Evolutionary conservation across 1,140 invertebrate species (phyloP), one percentile per base, ranked within the genome.

Genomic region (Muscidifurax raptorellus): DNA sequence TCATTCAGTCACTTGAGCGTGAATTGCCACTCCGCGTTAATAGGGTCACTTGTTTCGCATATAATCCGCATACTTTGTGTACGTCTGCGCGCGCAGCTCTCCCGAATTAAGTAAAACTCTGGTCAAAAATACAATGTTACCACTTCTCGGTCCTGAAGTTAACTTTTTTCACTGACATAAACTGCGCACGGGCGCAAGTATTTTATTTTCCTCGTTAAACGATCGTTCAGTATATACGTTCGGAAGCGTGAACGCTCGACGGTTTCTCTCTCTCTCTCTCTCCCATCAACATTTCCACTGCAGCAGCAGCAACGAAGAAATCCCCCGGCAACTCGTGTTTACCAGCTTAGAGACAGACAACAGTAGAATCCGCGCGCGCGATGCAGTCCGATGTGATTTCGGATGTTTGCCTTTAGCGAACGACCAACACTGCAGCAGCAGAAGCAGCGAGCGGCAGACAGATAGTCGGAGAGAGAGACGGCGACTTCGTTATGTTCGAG

Each of bases 401-500:
- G 67, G 69, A 52, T 72, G 67, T 59, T 80, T 71, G 40, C 78
- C n/a, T 59, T n/a, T 5, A 47, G 36, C n/a, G 36, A 30, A 15
- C 32, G 40, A 59, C 64, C 59, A 28, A 52, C 47, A 52, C 47
- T 2, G 47, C 18, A 52, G 47, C 18, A 18, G 4, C 47, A 52
- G n/a, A n/a, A n/a, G 18, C 15, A 40, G 64, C 25, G 59, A 44
- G 22, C 44, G 59, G 4, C 32, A 69, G 32, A 69, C 4, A 30
- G 59, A 80, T 6, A 64, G 52, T 18, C 25, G 7, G 78, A 40
- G 10, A 77, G 44, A 32, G 30, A 69, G 13, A 28, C 25, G 6
- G 28, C 5, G 27, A 69, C 28, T 44, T 75, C 80, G 69, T 64
- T 82, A 75, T 78, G 82, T 52, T 59, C 40, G 82, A 72, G 82